Evolutionary conservation across 2,113 vertebrate genomes (phyloP).

Genomic region (Acanthochromis polyacanthus): DNA sequence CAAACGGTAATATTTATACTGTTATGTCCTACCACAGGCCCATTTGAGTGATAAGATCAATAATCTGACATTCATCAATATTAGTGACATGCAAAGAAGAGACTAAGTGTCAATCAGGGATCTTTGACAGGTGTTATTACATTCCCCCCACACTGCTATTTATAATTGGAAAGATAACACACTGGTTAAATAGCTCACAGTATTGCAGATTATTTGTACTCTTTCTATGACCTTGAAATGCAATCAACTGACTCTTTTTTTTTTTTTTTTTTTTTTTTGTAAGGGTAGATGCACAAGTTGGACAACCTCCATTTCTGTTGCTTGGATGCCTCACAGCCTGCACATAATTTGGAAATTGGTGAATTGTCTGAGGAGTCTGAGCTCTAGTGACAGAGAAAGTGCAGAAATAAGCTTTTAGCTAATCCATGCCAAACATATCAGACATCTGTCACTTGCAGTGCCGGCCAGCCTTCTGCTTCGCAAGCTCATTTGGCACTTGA

Average conservation of each 20-base stretch:
- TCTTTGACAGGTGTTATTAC: slow-evolving; percentile 3
- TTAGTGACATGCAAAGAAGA: slow-evolving; percentile 6
- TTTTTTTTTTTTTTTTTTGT: slow-evolving; percentile 27
- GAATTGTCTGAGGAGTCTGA: slow-evolving; percentile 70
- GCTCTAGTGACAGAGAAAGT: slow-evolving; percentile 71
- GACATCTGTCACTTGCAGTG: slow-evolving; percentile 81
- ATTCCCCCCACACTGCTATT: slow-evolving; percentile 3
- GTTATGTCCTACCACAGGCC: slow-evolving; percentile 24
- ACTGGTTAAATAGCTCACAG: slow-evolving; percentile 5
- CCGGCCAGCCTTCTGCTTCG: slow-evolving; percentile 65
- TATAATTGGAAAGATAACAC: background rate
- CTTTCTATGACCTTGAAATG: slow-evolving; percentile 54
- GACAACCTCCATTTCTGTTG: slow-evolving; percentile 52
- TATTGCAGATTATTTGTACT: slow-evolving; percentile 1
- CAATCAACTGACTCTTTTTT: background rate
- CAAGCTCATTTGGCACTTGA: slow-evolving; percentile 68
- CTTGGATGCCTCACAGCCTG: slow-evolving; percentile 52
- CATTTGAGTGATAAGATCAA: slow-evolving; percentile 44
- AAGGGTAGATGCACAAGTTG: slow-evolving; percentile 46
- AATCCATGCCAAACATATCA: slow-evolving; percentile 80
- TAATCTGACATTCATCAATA: slow-evolving; percentile 10
- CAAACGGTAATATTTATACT: slow-evolving; percentile 48
- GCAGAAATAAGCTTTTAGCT: slow-evolving; percentile 79
- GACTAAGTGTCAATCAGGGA: background rate
- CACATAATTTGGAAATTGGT: slow-evolving; percentile 64